Evolutionary conservation across 1,140 invertebrate species (phyloP).

Genomic region (Drosophila setifemur): DNA sequence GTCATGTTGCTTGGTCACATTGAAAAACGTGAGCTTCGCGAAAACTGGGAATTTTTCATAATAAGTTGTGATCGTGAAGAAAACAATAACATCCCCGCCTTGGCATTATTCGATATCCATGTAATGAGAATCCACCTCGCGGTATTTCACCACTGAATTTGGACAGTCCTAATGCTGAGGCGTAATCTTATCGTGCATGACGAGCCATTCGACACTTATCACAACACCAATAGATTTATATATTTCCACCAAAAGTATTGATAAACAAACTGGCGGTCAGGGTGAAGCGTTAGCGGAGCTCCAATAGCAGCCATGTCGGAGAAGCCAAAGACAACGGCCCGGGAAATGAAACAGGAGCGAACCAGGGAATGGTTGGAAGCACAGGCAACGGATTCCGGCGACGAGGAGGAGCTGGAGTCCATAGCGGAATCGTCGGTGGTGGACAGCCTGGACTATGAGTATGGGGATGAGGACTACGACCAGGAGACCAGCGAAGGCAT

Average conservation of each 20-base stretch:
- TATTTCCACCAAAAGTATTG: neutral
- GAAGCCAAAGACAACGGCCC: conserved; percentile 26
- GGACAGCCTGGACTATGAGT: conserved; percentile 70
- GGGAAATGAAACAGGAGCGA: conserved; percentile 41
- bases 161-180: no score
- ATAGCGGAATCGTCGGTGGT: conserved; percentile 70
- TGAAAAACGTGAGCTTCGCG: no score
- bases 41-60: no score
- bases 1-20: no score
- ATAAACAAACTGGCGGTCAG: neutral
- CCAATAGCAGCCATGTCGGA: conserved; percentile 38
- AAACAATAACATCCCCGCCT: no score
- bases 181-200: neutral
- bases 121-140: no score
- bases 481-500: conserved; percentile 51
- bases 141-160: no score
- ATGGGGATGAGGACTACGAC: conserved; percentile 43
- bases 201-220: neutral
- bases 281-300: neutral
- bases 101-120: no score
- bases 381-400: conserved; percentile 4
- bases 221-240: neutral
- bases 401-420: conserved; percentile 62
- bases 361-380: conserved; percentile 56
- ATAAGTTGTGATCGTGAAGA: no score